Percentiles rank a stretch among this genome's conserved stretches.
Conservation (phyloP, 30 jellyfish, hydroid and myxozoan genomes). For the Calvadosia cruxmelitensis region DNA sequence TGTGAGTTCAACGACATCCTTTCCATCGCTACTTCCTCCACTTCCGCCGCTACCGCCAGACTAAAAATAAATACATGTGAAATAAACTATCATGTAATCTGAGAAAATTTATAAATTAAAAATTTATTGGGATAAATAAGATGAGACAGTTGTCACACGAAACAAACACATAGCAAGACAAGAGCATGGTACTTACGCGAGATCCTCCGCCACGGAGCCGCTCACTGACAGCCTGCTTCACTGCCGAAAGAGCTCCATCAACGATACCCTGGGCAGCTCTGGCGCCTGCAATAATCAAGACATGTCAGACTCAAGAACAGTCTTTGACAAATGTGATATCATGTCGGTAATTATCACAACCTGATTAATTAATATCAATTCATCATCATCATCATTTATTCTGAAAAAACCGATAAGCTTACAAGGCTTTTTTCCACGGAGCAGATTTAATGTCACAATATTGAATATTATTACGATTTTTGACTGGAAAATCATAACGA, state of each 20-base stretch:
- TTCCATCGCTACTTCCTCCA: slow-evolving; percentile 44
- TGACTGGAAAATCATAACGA: too few species aligned
- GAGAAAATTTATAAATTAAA: too few species aligned
- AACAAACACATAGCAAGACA: too few species aligned
- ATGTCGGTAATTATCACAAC: too few species aligned
- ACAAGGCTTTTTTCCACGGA: not conserved
- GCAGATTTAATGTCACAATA: not conserved
- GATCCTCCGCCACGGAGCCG: slow-evolving; percentile 61
- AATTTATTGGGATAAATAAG: too few species aligned
- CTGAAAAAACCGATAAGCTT: not conserved
- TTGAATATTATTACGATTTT: too few species aligned
- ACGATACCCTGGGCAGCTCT: slow-evolving; percentile 63
- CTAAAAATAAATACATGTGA: slow-evolving; percentile 18
- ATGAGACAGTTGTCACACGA: too few species aligned
- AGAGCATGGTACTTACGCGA: not conserved
- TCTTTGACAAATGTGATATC: not conserved
- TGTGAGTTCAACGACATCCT: slow-evolving; percentile 69
- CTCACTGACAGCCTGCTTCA: slow-evolving; percentile 35
- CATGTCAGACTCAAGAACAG: too few species aligned
- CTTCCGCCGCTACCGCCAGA: slow-evolving; percentile 58
- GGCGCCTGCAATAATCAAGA: slow-evolving; percentile 75
- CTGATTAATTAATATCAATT: not conserved
- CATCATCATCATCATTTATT: not conserved
- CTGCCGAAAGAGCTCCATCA: slow-evolving; percentile 47
- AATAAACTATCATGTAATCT: too few species aligned